Percentiles rank a stretch among this genome's conserved stretches.
Conservation (phyloP, 2,888 invertebrate species). For the Meiosimyza platycephala region DNA sequence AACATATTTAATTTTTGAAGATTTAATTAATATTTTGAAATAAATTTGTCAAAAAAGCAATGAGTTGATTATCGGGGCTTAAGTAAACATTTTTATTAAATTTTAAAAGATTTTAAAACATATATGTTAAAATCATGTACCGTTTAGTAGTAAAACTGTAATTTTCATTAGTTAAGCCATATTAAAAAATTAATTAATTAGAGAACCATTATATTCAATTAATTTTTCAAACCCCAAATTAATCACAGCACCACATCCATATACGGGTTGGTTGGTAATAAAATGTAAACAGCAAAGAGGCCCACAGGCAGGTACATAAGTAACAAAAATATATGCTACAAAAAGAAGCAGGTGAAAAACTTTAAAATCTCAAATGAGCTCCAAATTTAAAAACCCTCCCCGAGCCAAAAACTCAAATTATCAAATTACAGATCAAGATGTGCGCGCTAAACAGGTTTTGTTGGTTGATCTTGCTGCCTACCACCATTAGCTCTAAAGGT, state of each 20-base stretch:
- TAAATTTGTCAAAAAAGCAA: too few relatives aligned
- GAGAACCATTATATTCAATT: conserved; percentile 30
- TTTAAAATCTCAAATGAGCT: conserved; percentile 2
- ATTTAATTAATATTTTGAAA: too few relatives aligned
- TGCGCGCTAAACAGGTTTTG: conserved; percentile 2
- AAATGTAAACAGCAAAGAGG: too few relatives aligned
- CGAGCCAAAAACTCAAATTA: not conserved
- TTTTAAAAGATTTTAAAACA: too few relatives aligned
- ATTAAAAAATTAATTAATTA: conserved; percentile 12
- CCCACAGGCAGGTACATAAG: too few relatives aligned
- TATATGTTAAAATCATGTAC: too few relatives aligned
- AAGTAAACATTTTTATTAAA: too few relatives aligned
- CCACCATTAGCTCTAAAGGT: not conserved
- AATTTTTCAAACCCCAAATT: not conserved
- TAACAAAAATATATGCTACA: not conserved
- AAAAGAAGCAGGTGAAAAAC: conserved; percentile 26
- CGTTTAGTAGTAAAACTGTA: too few relatives aligned
- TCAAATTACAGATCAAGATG: conserved; percentile 14
- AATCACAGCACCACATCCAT: not conserved
- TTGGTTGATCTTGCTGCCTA: not conserved
- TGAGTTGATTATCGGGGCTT: too few relatives aligned
- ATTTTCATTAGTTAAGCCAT: too few relatives aligned
- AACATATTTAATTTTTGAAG: too few relatives aligned
- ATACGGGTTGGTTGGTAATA: too few relatives aligned
- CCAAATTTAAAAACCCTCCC: conserved; percentile 11